Conservation (phyloP, 2,113 vertebrate species). For the Crotalus viridis region DNA sequence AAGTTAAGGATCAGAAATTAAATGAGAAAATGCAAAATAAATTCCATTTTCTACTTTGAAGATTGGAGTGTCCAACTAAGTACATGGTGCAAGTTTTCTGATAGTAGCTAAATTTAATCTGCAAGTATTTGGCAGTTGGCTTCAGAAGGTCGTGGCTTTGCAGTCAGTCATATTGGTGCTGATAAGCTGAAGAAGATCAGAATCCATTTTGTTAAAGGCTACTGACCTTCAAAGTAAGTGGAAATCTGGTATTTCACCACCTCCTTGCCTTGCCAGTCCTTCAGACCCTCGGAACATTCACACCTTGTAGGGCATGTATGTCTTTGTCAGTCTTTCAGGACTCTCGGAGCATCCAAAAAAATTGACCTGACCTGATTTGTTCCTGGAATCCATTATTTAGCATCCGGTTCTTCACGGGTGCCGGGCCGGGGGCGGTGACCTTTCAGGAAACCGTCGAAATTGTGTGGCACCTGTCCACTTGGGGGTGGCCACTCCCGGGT, state of each 20-base stretch:
- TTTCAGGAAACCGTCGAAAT: no score
- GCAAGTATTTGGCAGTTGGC: constrained; percentile 65
- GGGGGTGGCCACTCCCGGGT: no score
- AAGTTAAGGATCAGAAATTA: constrained; percentile 69
- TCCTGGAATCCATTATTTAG: no score
- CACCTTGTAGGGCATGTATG: no score
- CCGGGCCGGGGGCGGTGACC: no score
- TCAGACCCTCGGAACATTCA: no score
- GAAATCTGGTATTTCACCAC: constrained; percentile 38
- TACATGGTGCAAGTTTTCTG: constrained; percentile 68
- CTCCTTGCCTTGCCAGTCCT: no score
- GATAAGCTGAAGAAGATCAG: constrained; percentile 69
- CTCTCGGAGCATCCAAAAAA: no score
- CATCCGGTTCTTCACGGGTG: no score
- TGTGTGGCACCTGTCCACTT: no score
- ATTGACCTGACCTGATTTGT: no score
- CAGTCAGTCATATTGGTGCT: constrained; percentile 73
- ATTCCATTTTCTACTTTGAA: constrained; percentile 68
- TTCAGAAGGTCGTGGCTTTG: constrained; percentile 76
- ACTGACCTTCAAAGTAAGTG: constrained; percentile 73
- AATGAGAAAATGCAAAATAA: constrained; percentile 66
- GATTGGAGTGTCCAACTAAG: constrained; percentile 67
- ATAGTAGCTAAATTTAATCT: constrained; percentile 72
- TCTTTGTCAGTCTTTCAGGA: no score
- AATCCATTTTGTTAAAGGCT: constrained; percentile 75